Conservation (phyloP, 2,888 invertebrate species). For the Athripsodes cinereus region DNA sequence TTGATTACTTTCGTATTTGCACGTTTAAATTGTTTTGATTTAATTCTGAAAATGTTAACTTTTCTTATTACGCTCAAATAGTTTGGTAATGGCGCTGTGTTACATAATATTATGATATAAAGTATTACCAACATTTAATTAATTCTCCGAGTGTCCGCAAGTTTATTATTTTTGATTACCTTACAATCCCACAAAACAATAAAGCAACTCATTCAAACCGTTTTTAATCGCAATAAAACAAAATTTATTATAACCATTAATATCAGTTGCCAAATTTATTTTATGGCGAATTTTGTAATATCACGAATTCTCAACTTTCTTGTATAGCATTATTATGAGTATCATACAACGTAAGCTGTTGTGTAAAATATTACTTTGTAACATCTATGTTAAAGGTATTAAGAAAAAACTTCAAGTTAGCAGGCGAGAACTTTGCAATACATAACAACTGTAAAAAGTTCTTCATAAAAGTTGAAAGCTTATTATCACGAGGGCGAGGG, state of each 20-base stretch:
- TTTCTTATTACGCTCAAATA: too few relatives aligned
- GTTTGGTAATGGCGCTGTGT: too few relatives aligned
- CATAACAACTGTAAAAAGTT: slow-evolving; percentile 9
- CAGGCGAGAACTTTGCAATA: not conserved
- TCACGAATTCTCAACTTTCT: not conserved
- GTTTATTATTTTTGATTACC: not conserved
- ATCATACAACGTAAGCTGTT: not conserved
- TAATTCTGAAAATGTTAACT: too few relatives aligned
- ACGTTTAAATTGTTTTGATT: too few relatives aligned
- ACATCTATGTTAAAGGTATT: slow-evolving; percentile 1
- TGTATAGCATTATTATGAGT: not conserved
- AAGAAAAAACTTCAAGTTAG: not conserved
- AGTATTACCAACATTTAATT: not conserved
- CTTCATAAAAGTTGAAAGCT: slow-evolving; percentile 14
- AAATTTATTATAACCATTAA: not conserved
- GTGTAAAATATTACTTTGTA: not conserved
- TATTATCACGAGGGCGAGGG: slow-evolving; percentile 5
- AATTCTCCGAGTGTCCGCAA: not conserved
- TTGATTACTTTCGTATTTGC: too few relatives aligned
- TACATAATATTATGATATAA: too few relatives aligned
- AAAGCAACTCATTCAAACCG: not conserved
- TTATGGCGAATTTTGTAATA: not conserved
- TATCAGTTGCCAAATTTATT: not conserved
- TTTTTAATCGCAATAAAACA: not conserved
- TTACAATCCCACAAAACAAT: not conserved